These are phyloP conservation scores for Polyploca ridens DNA, from an alignment of 2,888 invertebrate genomes.

Conservation along the genomic window DNA sequence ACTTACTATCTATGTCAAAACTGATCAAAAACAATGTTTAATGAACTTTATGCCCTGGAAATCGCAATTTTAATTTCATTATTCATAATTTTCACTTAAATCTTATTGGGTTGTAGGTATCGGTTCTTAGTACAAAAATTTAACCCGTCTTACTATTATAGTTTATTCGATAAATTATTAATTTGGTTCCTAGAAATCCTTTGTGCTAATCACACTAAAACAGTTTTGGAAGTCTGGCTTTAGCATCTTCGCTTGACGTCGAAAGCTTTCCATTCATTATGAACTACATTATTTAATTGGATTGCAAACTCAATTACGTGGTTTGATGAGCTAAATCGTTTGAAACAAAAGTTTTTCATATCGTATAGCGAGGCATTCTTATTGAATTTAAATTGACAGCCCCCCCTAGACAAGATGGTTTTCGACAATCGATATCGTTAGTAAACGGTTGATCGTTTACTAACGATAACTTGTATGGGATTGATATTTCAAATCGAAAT, in stretches of 20 bases:
- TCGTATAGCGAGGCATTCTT: too few species aligned
- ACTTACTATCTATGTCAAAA: too few species aligned
- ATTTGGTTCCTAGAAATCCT: not conserved
- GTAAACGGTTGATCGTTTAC: too few species aligned
- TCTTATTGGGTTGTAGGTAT: too few species aligned
- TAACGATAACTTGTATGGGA: too few species aligned
- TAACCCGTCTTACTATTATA: not conserved
- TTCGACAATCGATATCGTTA: too few species aligned
- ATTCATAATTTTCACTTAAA: too few species aligned
- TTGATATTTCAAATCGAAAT: too few species aligned
- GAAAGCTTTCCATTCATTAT: conserved; percentile 7
- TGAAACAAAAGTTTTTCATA: not conserved
- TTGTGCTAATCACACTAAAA: not conserved
- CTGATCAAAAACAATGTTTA: too few species aligned
- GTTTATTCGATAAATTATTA: not conserved
- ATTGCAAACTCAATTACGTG: conserved; percentile 7
- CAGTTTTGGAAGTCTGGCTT: conserved; percentile 1
- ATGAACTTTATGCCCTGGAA: too few species aligned
- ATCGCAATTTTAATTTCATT: too few species aligned
- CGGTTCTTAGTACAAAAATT: not conserved
- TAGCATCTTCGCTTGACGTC: not conserved
- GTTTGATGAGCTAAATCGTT: not conserved
- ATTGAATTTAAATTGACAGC: not conserved
- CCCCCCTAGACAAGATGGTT: too few species aligned
- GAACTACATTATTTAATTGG: conserved; percentile 4